Base-by-base conservation (phyloP, 2,888 invertebrate genomes). In the Lasioglossum lativentre region DNA sequence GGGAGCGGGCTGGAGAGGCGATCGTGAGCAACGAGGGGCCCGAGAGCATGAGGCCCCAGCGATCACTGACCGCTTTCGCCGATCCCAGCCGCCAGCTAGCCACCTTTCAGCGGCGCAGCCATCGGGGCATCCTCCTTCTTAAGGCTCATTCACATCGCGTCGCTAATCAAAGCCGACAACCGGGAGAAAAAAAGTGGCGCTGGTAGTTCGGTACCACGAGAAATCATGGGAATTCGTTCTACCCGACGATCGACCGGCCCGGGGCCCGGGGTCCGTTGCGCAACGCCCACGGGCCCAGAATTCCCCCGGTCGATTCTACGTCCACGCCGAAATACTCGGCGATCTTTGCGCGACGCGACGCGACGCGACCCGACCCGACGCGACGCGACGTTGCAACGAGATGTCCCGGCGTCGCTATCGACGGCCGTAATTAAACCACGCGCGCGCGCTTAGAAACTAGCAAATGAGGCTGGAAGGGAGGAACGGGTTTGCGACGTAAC, bases 1-100 rank as follows among this genome's bases (percentile, higher is more conserved):
- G 16, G 78, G 82, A 38, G 23, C 19, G 74, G 56, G 73, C 78
- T 1, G 40, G 80, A 80, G 87, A 85, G 85, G 75, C 80, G 91
- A 92, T 91, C 89, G 90, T 90, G 91, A 91, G 89, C 89, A 89
- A 88, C 87, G 83, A 90, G 89, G 85, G 89, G 85, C 88, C 89
- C 87, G 68, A 68, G 77, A 88, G 88, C 89, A 89, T 82, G 92
- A 90, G 89, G 90, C 89, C 84, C 86, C 88, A 88, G 91, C 92
- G 92, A 92, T 92, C 92, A 92, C 91, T 92, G 92, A 92, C 92
- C 92, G 92, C 91, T 88, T 92, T 90, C 90, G 89, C 89, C 90
- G 88, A 90, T 91, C 89, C 89, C 86, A 86, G 89, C 91, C 88
- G 92, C 92, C 92, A 87, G 89, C 91, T 88, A 89, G 88, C 86